Conservation (phyloP, 2,113 vertebrate species). For the Eulemur rufifrons region DNA sequence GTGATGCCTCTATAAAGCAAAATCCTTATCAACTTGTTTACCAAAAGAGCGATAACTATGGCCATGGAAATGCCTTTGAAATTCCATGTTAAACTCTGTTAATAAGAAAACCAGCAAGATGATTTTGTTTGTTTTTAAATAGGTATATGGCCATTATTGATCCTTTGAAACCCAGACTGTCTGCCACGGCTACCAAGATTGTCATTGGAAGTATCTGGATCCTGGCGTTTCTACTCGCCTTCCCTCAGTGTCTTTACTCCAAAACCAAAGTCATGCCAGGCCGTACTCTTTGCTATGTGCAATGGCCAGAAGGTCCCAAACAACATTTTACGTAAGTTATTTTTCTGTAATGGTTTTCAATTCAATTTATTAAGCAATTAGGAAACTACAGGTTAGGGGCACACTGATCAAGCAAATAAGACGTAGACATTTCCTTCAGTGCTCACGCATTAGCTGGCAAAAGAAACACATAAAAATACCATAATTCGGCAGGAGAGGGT, state of each 20-base stretch:
- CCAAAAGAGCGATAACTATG: background rate
- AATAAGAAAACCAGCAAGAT: background rate
- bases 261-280: constrained; percentile 88
- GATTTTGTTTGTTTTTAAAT: constrained; percentile 56
- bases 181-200: constrained; percentile 93
- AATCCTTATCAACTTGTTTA: background rate
- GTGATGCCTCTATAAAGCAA: background rate
- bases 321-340: constrained; percentile 93
- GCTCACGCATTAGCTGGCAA: background rate
- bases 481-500: background rate
- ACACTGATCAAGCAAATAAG: background rate
- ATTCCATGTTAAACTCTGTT: background rate
- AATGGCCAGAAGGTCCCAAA: constrained; percentile 91
- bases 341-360: constrained; percentile 24
- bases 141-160: constrained; percentile 99
- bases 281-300: constrained; percentile 94
- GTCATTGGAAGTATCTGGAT: constrained; percentile 96
- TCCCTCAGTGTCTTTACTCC: constrained; percentile 97
- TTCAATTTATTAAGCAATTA: background rate
- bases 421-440: background rate
- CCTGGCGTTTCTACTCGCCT: constrained; percentile 94
- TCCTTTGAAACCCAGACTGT: constrained; percentile 95
- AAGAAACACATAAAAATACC: background rate
- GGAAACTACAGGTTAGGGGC: background rate
- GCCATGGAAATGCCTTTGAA: background rate